Conservation (phyloP, 2,113 vertebrate genomes). For the Balaenoptera acutorostrata region DNA sequence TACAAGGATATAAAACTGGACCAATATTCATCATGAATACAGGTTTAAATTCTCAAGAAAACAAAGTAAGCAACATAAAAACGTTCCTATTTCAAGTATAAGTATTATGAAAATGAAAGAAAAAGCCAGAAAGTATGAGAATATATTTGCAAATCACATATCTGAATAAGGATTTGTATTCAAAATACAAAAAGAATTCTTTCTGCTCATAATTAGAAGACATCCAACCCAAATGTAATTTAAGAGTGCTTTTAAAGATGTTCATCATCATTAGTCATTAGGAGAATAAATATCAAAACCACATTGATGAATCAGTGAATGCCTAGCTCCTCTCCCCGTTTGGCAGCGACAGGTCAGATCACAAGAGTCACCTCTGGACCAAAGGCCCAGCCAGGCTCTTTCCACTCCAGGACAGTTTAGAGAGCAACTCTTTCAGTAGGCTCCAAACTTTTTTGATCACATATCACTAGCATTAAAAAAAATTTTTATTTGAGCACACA, state of each 20-base stretch:
- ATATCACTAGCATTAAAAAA: neutral
- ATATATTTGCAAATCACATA: neutral
- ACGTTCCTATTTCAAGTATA: neutral
- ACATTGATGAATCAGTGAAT: neutral
- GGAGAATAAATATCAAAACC: neutral
- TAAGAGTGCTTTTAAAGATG: neutral
- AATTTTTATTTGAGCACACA: neutral
- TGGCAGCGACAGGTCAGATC: too few relatives aligned
- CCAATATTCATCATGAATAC: neutral
- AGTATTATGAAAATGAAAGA: neutral
- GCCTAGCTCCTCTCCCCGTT: fast-evolving
- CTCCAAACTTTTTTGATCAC: neutral
- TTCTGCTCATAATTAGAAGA: neutral
- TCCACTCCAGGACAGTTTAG: neutral
- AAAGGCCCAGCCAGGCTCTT: neutral
- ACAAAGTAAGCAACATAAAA: neutral
- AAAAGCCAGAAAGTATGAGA: neutral
- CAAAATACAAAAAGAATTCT: neutral
- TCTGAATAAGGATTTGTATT: neutral
- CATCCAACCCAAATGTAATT: neutral
- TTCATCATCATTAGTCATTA: neutral
- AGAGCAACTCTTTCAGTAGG: neutral
- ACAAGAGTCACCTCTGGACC: neutral
- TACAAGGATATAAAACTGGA: neutral
- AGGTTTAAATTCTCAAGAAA: neutral